phyloP scores from a whole-genome alignment of 2,797 vertebrate genomes.

The Etheostoma nigrum region DNA sequence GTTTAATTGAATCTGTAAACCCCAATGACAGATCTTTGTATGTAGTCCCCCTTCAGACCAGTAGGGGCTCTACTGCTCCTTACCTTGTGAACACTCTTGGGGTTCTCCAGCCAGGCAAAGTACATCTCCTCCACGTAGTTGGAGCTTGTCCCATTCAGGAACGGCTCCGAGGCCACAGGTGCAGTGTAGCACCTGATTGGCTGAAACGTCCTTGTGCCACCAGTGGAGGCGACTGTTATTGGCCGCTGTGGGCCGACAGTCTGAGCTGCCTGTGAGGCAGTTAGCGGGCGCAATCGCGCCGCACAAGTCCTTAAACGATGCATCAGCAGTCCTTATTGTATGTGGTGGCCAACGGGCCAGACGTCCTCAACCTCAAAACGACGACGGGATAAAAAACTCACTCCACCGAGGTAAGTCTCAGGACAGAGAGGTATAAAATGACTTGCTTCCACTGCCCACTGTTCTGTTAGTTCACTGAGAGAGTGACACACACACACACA shows the following conservation, averaged over 20 bases:
- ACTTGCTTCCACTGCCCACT: constrained; percentile 27
- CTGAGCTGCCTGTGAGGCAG: constrained; percentile 94
- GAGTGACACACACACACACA: constrained; percentile 5
- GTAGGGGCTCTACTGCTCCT: constrained; percentile 53
- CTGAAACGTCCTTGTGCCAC: constrained; percentile 90
- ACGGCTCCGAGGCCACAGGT: constrained; percentile 95
- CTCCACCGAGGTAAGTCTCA: constrained; percentile 22
- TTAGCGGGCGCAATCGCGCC: constrained; percentile 92
- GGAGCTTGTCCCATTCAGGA: constrained; percentile 96
- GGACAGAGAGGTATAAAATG: constrained; percentile 27
- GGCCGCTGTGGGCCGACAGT: constrained; percentile 88
- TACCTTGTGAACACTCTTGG: constrained; percentile 99
- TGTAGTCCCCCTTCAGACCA: constrained; percentile 6
- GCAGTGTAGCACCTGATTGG: constrained; percentile 91
- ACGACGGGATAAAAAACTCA: constrained; percentile 10
- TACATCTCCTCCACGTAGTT: constrained; percentile 99
- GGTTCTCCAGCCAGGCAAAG: constrained; percentile 97
- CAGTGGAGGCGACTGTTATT: constrained; percentile 61
- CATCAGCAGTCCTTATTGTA: constrained; percentile 84
- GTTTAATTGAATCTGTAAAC: background rate
- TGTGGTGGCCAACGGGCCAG: constrained; percentile 45
- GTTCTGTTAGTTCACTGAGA: constrained; percentile 46
- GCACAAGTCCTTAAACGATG: constrained; percentile 99
- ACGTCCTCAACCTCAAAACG: constrained; percentile 44
- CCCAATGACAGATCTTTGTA: background rate